Base-by-base conservation (phyloP, 2,113 vertebrate species). In the Catagonus wagneri region DNA sequence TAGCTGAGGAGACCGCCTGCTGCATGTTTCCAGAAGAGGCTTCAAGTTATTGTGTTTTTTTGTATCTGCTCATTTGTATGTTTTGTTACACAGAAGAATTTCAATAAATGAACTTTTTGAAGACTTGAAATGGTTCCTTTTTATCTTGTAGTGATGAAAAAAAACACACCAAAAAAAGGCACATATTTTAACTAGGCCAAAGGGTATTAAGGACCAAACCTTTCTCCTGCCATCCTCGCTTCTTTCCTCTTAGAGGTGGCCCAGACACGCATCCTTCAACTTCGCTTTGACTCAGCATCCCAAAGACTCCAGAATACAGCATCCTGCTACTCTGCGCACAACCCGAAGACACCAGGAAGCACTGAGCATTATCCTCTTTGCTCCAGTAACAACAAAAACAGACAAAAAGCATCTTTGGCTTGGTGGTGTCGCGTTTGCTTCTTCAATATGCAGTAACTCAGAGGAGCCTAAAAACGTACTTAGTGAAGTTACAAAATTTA, bases 61-160 rank as follows among this genome's bases (percentile, higher is more conserved):
- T 52, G 66, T 94, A 95, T 83, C 89, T 94, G 79, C 84, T 85
- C 72, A 36, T 76, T 81, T 84, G 90, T 90, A 84, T 89, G 76
- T 78, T 96, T 54, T 91, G 63, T 94, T 96, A 97, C 83, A 97
- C 91, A 81, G 27, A 90, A 32, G 96, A 95, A 80, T 91, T 92
- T 69, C 93, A 98, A 98, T 98, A 99, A 98, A 98, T 66, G 84
- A 87, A 86, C 32, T 93, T 93, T 93, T 69, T 93, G 50, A 95
- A 97, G 96, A 95, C 88, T 83, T 22, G 94, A 95, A 65, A 69
- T 36, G 89, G 89, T 91, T 89, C 84, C 75, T 96, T 97, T 85
- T 63, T 58, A 95, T 72, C 83, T 93, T 69, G 78, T 75, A 78
- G 88, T 61, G 74, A 95, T 94, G 76, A 90, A 69, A 69, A 65